phyloP scores from a whole-genome alignment of 2,113 vertebrate genomes.

The Haliaeetus leucogaster region DNA sequence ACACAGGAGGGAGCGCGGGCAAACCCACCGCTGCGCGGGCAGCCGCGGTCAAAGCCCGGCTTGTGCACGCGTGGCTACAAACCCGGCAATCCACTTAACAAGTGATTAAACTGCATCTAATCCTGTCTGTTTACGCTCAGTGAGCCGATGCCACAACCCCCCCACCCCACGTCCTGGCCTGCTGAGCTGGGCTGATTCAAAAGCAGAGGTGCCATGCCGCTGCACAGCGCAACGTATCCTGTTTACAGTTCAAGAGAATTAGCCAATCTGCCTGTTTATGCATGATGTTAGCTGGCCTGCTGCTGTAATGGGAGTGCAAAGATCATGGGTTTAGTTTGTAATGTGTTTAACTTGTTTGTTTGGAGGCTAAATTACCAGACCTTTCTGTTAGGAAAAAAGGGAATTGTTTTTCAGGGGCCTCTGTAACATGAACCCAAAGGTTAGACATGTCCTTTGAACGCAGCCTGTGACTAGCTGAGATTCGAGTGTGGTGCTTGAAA shows the following conservation, averaged over 20 bases:
- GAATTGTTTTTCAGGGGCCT: neutral
- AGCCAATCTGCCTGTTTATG: neutral
- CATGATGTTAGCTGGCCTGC: neutral
- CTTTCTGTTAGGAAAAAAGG: neutral
- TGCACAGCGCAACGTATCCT: neutral
- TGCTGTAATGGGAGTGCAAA: neutral
- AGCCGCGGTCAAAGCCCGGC: neutral
- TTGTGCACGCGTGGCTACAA: too few relatives aligned
- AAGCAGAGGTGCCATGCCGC: neutral
- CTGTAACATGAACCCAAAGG: neutral
- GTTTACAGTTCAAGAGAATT: neutral
- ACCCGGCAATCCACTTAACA: neutral
- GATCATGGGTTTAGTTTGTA: neutral
- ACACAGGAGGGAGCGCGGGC: fast-evolving
- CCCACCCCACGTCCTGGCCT: fast-evolving
- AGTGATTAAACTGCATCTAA: neutral
- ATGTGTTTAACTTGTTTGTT: constrained; percentile 35
- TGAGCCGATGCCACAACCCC: fast-evolving
- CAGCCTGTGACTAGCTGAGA: neutral
- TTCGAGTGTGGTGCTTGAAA: neutral
- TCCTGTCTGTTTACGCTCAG: neutral
- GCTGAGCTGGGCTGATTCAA: neutral
- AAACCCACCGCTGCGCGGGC: neutral
- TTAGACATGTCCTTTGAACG: fast-evolving
- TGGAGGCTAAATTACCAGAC: constrained; percentile 5